Evolutionary conservation across 2,113 vertebrate genomes (phyloP), one percentile per base, ranked within the genome.

Genomic region (Myotis yumanensis): DNA sequence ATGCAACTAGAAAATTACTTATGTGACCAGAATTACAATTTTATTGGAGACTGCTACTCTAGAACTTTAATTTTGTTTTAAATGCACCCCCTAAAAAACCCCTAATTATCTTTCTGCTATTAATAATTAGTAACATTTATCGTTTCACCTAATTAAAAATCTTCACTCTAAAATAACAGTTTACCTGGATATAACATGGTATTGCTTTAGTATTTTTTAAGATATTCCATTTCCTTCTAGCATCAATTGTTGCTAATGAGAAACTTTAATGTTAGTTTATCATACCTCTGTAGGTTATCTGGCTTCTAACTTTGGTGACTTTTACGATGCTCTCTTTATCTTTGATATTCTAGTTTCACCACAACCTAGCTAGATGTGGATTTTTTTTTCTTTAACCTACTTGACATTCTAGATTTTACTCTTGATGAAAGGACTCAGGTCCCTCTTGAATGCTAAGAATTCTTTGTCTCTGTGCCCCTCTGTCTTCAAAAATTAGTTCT

Each of bases 41-140:
- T 43, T 95, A 82, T 30, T 89, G 72, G 40, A 62, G 43, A 85
- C 35, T 76, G 18, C 54, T 90, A 92, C 84, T 88, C 71, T 51
- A 92, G 64, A 92, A 46, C 62, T 89, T 90, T 37, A 86, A 89
- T 30, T 89, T 86, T 76, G 75, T 89, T 80, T 95, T 86, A 95
- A 91, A 94, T 37, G 1, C 12, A 69, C 3, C 37, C 20, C 25
- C 48, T 10, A 8, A 48, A 76, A 93, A 94, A 68, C 46, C 17
- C 11, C 40, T 93, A 62, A 64, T 83, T 72, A 89, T 68, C 32
- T 83, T 86, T 91, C 68, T 86, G 54, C 25, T 68, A 79, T 48
- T 89, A 96, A 81, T 75, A 89, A 81, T 64, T 86, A 93, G n/a
- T 62, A 90, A 92, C 11, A 90, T n/a, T 90, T 92, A 90, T 62